Base-by-base conservation (phyloP, 2,797 vertebrate species). In the Alcedo quadribrachys region DNA sequence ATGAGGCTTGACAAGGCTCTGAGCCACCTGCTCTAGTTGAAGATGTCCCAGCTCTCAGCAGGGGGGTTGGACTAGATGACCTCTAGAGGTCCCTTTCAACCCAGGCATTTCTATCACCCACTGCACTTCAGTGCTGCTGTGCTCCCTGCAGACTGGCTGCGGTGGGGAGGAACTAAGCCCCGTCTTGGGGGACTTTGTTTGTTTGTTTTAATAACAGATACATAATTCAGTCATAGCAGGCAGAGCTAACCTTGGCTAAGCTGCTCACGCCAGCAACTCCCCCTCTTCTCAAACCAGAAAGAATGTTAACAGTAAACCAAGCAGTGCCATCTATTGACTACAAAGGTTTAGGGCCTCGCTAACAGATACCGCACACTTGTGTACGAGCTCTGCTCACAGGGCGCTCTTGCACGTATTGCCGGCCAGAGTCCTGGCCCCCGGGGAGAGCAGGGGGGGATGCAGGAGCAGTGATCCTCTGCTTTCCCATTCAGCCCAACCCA, bases 301-400 rank as follows among this genome's bases (percentile, higher is more conserved):
- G 35, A 15, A 17, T 0, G 3, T 2, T 2, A 2, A 89, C 61
- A 61, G 28, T n/a, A 85, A 46, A 85, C 87, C 53, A 2, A 32
- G 92, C 93, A 92, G 88, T 74, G 95, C 94, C 94, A 95, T 50
- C 95, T 95, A 92, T 61, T 30, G 95, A 74, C 89, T 28, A 6
- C 68, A 2, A 0, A 2, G 43, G 40, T 33, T 70, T 20, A 69
- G 1, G 61, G 63, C 46, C 54, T 8, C 24, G 6, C 51, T 45
- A 4, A 5, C 6, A 8, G 12, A 1, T 2, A 6, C 10, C 2
- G 8, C 43, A 9, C 11, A 25, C 10, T 25, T 40, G 2, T 12
- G 33, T 5, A 33, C 11, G 1, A 1, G 4, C 25, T 24, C 27
- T 2, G 4, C 46, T 42, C 5, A 2, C 18, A 21, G 51, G 22